Base-by-base conservation (phyloP, 2,113 vertebrate species). In the Menidia beryllina region DNA sequence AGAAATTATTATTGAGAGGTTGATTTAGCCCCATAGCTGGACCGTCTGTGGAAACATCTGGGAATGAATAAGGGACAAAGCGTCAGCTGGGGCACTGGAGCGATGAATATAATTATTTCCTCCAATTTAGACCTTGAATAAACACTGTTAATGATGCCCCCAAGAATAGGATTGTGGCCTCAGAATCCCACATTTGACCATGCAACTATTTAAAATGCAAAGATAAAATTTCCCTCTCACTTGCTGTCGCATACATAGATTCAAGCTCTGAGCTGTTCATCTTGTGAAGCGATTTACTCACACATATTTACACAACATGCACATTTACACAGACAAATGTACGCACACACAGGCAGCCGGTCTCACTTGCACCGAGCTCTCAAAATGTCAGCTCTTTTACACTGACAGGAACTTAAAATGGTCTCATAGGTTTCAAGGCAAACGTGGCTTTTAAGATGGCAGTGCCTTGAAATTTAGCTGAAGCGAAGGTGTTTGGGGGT, bases 31-130 rank as follows among this genome's bases (percentile, higher is more conserved):
- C 24, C 61, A 60, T 60, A 72, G 38, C 67, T 30, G 60, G 27
- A 47, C 63, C 43, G 51, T 70, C 58, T 27, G 43, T 38, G 49
- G 62, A 68, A 79, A 82, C 85, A 83, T 77, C 65, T 79, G 57
- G 65, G 71, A 50, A 25, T 39, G 60, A 75, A 56, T 24, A 41
- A 45, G 13, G 49, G 43, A 77, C 81, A 79, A 78, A 74, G 64
- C 57, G 78, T 88, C 80, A 72, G 75, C 80, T 84, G 81, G 77
- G 63, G 47, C 50, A 64, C 83, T 79, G 26, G 25, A 76, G 66
- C 17, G 54, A 75, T 85, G 72, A 74, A 77, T 73, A 56, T 60
- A 63, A 54, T 66, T 72, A 54, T 72, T 72, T 60, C 36, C 24
- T 60, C 60, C 64, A 77, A 56, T 72, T 70, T 50, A 54, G 62